A percentile compares a stretch with the other conserved stretches of the same genome.
Conservation (phyloP, 2,888 invertebrate genomes). For the Pristionchus mayeri region DNA sequence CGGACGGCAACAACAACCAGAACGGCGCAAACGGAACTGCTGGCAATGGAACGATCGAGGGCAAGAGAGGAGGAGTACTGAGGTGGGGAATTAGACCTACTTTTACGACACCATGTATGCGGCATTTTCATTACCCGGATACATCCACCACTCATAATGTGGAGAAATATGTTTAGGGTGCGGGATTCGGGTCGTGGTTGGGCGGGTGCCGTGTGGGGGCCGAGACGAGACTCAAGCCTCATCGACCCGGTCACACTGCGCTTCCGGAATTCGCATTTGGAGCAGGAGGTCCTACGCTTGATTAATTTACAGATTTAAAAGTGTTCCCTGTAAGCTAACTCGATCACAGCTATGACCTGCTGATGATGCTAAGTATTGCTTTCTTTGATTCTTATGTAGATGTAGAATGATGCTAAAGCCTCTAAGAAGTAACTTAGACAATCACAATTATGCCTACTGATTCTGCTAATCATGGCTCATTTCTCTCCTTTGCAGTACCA, state of each 20-base stretch:
- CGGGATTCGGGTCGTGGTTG: conserved; percentile 29
- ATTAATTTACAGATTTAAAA: not conserved
- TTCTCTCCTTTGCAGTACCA: conserved; percentile 61
- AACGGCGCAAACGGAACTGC: not conserved
- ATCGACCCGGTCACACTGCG: conserved; percentile 59
- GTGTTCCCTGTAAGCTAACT: too few species aligned
- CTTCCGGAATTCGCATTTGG: conserved; percentile 63
- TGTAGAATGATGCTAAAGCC: too few species aligned
- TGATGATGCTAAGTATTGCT: too few species aligned
- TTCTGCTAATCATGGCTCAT: not conserved
- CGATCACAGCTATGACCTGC: too few species aligned
- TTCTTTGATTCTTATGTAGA: too few species aligned
- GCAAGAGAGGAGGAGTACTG: conserved; percentile 19
- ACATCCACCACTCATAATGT: too few species aligned
- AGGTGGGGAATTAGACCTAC: not conserved
- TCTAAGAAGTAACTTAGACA: too few species aligned
- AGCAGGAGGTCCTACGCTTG: conserved; percentile 55
- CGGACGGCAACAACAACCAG: conserved; percentile 39
- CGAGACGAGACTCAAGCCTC: conserved; percentile 47
- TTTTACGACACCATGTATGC: not conserved
- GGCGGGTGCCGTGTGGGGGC: conserved; percentile 49
- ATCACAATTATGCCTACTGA: too few species aligned
- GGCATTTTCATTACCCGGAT: too few species aligned
- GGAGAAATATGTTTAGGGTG: not conserved
- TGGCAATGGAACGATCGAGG: conserved; percentile 29